Evolutionary conservation across 2,888 invertebrate species (phyloP), one percentile per base, ranked within the genome.

Genomic region (Hydraecia micacea): DNA sequence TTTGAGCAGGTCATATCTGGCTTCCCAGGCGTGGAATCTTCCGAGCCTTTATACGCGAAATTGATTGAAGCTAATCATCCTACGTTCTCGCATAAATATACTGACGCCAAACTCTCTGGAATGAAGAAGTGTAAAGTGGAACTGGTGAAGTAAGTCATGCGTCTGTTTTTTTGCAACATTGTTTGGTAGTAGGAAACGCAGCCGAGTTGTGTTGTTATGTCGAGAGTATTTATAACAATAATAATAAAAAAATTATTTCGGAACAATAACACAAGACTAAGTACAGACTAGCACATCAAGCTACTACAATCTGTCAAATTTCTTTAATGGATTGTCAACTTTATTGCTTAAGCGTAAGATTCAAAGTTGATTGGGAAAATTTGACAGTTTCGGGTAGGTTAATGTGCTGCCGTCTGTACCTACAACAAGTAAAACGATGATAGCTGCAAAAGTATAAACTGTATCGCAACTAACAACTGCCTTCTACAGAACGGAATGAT

Each of bases 31-130:
- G 89, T 86, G 0, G 72, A 90, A 7, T 25, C 86, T n/a, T 87
- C 89, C 4, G 93, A 94, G 8, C 92, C 93, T 2, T 60, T 93
- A 3, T 28, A 77, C 9, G 36, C 86, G 2, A 86, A 91, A 25
- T 42, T 42, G 9, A 80, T 90, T 65, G 79, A 82, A 49, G 85
- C 28, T 0, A 60, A 55, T 1, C 72, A 87, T 8, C 85, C 86
- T 18, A 78, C 70, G 0, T 7, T 89, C 0, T 70, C 46, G 1
- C 90, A 83, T 42, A 86, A 79, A 15, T n/a, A 88, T 15, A 73
- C 2, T 6, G 79, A 89, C 36, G 73, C 77, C 11, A 72, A 75
- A 9, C 46, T 90, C 8, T 73, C 58, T 55, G 90, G 89, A 9
- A 77, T 89, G 49, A 90, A 81, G 39, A 63, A 73, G 0, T 90